Evolutionary conservation across 2,888 invertebrate species (phyloP).

Genomic region (Polydrusus pterygomalis): DNA sequence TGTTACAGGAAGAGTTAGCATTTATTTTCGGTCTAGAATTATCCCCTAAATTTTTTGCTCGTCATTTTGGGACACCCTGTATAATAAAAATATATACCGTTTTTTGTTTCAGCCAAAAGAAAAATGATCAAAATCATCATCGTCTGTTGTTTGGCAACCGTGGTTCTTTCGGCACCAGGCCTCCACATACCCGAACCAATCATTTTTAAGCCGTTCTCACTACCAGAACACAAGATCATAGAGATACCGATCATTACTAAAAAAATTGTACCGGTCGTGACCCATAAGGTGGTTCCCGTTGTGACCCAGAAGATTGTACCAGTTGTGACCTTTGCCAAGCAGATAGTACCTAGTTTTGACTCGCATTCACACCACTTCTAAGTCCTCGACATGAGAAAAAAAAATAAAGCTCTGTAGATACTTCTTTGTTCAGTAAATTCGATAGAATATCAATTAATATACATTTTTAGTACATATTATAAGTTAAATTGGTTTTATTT

Average conservation of each 20-base stretch:
- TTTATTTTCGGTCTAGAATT: too few relatives aligned
- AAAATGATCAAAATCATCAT: constrained; percentile 24
- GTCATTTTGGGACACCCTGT: too few relatives aligned
- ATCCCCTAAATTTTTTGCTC: too few relatives aligned
- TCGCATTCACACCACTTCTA: constrained; percentile 16
- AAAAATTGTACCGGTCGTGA: constrained; percentile 31
- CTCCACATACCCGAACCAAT: constrained; percentile 16
- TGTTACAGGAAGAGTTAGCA: too few relatives aligned
- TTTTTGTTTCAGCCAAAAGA: neutral
- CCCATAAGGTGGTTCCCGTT: constrained; percentile 17
- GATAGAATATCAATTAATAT: too few relatives aligned
- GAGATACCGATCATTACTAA: constrained; percentile 28
- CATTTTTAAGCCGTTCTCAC: constrained; percentile 4
- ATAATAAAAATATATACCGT: neutral
- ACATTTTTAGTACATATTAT: too few relatives aligned
- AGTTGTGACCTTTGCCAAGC: constrained; percentile 10
- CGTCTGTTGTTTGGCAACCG: constrained; percentile 3
- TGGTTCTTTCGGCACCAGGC: constrained; percentile 21
- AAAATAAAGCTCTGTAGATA: neutral
- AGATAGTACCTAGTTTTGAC: constrained; percentile 26
- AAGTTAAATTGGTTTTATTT: too few relatives aligned
- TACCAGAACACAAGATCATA: constrained; percentile 30
- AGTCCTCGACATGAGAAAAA: neutral
- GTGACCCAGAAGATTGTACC: constrained; percentile 29
- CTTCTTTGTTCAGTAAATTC: neutral